phyloP scores from a whole-genome alignment of 2,113 vertebrate genomes.

The Gadus macrocephalus region DNA sequence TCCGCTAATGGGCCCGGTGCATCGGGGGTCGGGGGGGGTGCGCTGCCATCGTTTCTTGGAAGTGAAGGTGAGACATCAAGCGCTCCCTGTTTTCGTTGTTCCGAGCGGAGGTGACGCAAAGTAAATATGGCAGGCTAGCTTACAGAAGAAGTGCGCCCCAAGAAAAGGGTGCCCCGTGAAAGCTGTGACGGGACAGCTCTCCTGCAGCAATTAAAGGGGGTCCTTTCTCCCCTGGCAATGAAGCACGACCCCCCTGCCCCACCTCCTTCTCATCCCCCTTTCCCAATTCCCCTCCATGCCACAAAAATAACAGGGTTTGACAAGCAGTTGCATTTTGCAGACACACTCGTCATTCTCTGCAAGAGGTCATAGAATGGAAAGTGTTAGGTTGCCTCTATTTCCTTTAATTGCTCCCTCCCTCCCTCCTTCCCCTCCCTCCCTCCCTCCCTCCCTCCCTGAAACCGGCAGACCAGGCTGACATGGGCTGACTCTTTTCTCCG shows the following conservation, averaged over 20 bases:
- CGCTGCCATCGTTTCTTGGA: background rate
- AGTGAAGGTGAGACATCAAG: background rate
- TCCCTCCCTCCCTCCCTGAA: conserved; percentile 11
- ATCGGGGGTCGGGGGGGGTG: background rate
- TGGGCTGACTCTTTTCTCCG: conserved; percentile 30
- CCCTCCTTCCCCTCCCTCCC: too few species aligned
- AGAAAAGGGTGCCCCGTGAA: background rate
- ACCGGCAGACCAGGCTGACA: conserved; percentile 32
- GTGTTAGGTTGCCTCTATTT: background rate
- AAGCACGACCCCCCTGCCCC: background rate
- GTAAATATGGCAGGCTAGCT: background rate
- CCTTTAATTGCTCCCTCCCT: too few species aligned
- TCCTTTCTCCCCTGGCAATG: background rate
- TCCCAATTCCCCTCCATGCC: background rate
- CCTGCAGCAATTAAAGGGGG: background rate
- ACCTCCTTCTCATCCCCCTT: background rate
- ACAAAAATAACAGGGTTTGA: background rate
- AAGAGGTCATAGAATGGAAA: conserved; percentile 34
- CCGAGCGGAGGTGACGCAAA: background rate
- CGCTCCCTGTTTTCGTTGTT: background rate
- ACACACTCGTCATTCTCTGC: conserved; percentile 15
- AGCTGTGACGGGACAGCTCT: background rate
- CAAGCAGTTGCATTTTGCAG: conserved; percentile 28
- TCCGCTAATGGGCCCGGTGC: background rate
- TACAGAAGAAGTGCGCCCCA: too few species aligned